phyloP scores from a whole-genome alignment of 2,797 vertebrate genomes.

The Carcharodon carcharias region DNA sequence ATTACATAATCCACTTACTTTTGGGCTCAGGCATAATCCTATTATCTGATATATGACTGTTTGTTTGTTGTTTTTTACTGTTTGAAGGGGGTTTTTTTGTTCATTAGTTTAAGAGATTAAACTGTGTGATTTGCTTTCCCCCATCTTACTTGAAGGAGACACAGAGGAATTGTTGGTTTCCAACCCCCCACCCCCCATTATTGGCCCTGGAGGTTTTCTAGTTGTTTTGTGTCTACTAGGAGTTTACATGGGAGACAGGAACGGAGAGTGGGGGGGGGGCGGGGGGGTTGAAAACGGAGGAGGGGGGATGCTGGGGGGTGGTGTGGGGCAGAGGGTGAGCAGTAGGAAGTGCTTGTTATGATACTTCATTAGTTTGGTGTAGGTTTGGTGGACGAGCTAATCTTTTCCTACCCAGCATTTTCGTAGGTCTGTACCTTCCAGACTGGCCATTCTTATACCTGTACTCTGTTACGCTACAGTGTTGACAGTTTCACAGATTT shows the following conservation, averaged over 20 bases:
- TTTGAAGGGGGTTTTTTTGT: background rate
- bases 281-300: too few relatives aligned
- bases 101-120: background rate
- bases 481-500: background rate
- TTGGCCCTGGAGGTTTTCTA: background rate
- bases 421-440: background rate
- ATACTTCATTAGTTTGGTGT: background rate
- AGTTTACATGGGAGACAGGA: too few relatives aligned
- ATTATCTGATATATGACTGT: too few relatives aligned
- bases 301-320: too few relatives aligned
- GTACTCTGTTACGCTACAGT: background rate
- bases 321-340: background rate
- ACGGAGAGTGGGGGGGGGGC: too few relatives aligned
- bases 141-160: background rate
- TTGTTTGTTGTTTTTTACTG: background rate
- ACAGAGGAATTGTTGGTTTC: too few relatives aligned
- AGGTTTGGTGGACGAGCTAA: background rate
- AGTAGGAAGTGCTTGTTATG: background rate
- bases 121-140: background rate
- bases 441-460: background rate
- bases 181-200: background rate
- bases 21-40: background rate
- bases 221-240: background rate
- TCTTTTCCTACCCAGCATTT: too few relatives aligned
- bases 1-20: conserved; percentile 15